Percentiles rank a stretch among this genome's conserved stretches.
Evolutionary conservation across 2,113 vertebrate genomes (phyloP).

Genomic region (Mionectes macconnelli): DNA sequence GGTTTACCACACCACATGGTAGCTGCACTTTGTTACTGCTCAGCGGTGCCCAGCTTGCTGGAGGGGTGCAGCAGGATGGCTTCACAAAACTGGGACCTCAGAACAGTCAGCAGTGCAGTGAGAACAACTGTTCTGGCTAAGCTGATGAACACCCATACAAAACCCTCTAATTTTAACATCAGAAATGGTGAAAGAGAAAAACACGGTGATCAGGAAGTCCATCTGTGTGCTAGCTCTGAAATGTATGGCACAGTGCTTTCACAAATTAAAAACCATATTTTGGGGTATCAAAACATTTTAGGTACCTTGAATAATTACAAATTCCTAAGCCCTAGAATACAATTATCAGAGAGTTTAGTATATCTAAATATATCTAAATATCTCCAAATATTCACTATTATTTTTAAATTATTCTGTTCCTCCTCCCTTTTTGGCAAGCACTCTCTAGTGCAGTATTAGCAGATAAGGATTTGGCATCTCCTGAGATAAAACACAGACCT

Average conservation of each 20-base stretch:
- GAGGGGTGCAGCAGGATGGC: background rate
- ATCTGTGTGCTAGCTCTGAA: background rate
- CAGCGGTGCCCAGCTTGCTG: background rate
- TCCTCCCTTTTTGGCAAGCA: background rate
- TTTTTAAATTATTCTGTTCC: background rate
- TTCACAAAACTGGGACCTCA: background rate
- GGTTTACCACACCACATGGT: background rate
- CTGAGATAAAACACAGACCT: background rate
- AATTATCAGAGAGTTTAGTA: background rate
- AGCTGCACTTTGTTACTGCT: background rate
- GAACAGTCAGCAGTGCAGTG: background rate
- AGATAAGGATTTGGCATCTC: slow-evolving; percentile 3
- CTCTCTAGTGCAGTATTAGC: background rate
- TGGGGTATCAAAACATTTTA: background rate
- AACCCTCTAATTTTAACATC: background rate
- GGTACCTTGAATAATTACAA: background rate
- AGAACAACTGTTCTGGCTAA: background rate
- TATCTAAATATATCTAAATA: background rate
- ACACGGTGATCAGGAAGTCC: background rate
- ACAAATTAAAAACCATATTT: background rate
- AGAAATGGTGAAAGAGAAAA: background rate
- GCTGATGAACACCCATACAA: background rate
- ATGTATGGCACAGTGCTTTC: background rate
- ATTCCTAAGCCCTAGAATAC: background rate
- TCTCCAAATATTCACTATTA: background rate